Evolutionary conservation across 2,888 invertebrate genomes (phyloP).

Genomic region (Drosophila helvetica): DNA sequence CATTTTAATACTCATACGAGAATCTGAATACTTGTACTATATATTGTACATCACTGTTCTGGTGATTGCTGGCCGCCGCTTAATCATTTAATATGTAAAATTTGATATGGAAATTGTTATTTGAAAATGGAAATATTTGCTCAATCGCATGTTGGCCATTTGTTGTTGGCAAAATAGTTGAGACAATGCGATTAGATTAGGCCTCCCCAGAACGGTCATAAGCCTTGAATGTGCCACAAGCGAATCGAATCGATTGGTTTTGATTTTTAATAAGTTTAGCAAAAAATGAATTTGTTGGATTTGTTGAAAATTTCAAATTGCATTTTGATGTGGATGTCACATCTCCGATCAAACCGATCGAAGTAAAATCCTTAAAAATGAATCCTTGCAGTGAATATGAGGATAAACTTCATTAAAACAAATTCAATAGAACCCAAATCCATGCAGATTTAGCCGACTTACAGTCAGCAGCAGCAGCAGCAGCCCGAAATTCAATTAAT

Average conservation of each 20-base stretch:
- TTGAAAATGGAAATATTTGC: slow-evolving; percentile 49
- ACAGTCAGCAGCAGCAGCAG: background rate
- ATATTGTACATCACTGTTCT: slow-evolving; percentile 1
- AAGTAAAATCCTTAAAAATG: too few relatives aligned
- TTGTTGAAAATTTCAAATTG: background rate
- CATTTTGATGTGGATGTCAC: too few relatives aligned
- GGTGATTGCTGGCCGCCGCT: slow-evolving; percentile 23
- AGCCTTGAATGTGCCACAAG: slow-evolving; percentile 7
- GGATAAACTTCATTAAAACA: background rate
- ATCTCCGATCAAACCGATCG: too few relatives aligned
- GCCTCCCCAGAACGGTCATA: background rate
- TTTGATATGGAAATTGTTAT: slow-evolving; percentile 42
- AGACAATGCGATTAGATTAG: slow-evolving; percentile 30
- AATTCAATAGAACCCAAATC: background rate
- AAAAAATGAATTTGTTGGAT: slow-evolving; percentile 23
- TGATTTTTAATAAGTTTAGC: slow-evolving; percentile 16
- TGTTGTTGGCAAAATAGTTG: slow-evolving; percentile 33
- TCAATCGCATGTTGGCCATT: slow-evolving; percentile 51
- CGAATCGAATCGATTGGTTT: slow-evolving; percentile 40
- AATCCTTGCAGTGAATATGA: background rate
- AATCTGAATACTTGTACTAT: too few relatives aligned
- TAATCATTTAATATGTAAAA: slow-evolving; percentile 46
- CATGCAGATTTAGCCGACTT: background rate
- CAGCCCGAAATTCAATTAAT: slow-evolving; percentile 45
- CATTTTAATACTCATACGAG: too few relatives aligned